Evolutionary conservation across 2,113 vertebrate species (phyloP).

Genomic region (Castor canadensis): DNA sequence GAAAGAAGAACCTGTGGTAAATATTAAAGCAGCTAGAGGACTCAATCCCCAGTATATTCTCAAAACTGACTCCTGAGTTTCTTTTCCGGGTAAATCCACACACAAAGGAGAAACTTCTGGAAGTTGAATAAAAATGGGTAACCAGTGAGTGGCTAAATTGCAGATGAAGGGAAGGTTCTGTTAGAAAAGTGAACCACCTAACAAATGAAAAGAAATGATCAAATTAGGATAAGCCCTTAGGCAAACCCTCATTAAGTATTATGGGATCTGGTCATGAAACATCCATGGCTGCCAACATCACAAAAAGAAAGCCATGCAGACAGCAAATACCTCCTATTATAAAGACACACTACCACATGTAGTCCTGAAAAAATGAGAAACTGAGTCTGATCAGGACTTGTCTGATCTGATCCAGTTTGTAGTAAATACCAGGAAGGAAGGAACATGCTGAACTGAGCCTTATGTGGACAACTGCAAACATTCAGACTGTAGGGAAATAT

Average conservation of each 20-base stretch:
- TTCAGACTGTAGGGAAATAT: not conserved
- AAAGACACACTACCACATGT: not conserved
- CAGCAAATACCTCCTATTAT: not conserved
- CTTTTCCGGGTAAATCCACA: not conserved
- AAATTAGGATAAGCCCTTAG: not conserved
- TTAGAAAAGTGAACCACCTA: not conserved
- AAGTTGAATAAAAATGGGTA: not conserved
- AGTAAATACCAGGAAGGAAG: not conserved
- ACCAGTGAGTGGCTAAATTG: not conserved
- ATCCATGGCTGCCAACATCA: not conserved
- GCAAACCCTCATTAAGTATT: not conserved
- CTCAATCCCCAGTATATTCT: not conserved
- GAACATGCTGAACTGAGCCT: not conserved
- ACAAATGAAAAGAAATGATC: not conserved
- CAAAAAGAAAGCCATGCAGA: not conserved
- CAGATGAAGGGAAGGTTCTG: not conserved
- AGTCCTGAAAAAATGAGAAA: no score
- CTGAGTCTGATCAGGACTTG: not conserved
- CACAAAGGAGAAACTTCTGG: not conserved
- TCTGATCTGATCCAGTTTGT: not conserved
- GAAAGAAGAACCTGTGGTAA: not conserved
- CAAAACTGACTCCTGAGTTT: not conserved
- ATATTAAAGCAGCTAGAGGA: no score
- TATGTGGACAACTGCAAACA: not conserved
- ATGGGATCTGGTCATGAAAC: not conserved